Conservation (phyloP, 2,113 vertebrate species). For the Ceratotherium simum region DNA sequence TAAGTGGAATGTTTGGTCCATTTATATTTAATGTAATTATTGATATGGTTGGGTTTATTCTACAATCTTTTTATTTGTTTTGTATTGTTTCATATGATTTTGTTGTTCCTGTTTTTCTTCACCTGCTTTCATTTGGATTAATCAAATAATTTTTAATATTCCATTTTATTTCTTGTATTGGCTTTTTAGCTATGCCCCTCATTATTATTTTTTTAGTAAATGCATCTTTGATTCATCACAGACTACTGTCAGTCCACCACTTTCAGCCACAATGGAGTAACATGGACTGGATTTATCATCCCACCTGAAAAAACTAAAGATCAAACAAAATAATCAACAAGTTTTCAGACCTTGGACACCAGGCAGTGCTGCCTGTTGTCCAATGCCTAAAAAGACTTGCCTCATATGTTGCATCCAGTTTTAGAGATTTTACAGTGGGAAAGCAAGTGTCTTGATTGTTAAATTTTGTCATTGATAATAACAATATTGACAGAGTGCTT, state of each 20-base stretch:
- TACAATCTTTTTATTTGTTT: slow-evolving; percentile 7
- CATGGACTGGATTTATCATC: not conserved
- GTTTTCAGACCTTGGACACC: not conserved
- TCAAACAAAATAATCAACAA: not conserved
- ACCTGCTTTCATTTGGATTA: not conserved
- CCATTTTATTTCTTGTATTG: not conserved
- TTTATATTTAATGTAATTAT: not conserved
- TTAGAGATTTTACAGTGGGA: not conserved
- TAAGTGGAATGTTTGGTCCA: not conserved
- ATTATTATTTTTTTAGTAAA: not conserved
- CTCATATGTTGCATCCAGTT: not conserved
- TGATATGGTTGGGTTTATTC: not conserved
- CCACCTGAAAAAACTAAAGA: not conserved
- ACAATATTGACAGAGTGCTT: not conserved
- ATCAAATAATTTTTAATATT: not conserved
- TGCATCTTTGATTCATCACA: not conserved
- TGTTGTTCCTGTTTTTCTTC: not conserved
- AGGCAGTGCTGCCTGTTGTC: not conserved
- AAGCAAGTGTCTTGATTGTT: not conserved
- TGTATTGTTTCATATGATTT: not conserved
- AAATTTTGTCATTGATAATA: not conserved
- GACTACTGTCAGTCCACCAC: not conserved
- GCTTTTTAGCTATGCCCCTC: not conserved
- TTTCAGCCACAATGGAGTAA: not conserved
- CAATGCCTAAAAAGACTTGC: not conserved